These are phyloP conservation scores for Chrysopilus asiliformis DNA, from an alignment of 2,888 invertebrate species.

Conservation along the genomic window DNA sequence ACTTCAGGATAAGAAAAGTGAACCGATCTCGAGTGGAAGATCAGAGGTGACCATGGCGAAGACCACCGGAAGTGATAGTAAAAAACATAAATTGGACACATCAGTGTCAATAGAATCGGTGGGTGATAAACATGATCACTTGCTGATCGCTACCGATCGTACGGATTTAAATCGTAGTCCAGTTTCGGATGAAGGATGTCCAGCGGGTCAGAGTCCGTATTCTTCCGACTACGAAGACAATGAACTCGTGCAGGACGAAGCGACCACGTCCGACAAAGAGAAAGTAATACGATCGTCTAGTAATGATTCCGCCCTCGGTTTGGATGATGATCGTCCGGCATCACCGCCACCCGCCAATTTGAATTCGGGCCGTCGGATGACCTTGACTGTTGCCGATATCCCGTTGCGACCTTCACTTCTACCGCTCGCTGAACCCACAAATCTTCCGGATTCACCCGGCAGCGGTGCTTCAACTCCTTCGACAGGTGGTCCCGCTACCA, in stretches of 20 bases:
- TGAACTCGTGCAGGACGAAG: conserved; percentile 12
- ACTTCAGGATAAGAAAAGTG: conserved; percentile 15
- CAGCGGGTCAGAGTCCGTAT: conserved; percentile 27
- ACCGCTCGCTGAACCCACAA: conserved; percentile 33
- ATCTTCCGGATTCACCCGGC: conserved; percentile 28
- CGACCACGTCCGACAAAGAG: conserved; percentile 17
- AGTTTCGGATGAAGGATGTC: conserved; percentile 32
- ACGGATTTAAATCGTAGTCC: conserved; percentile 16
- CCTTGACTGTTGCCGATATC: conserved; percentile 33
- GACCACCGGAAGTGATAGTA: neutral
- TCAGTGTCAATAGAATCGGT: neutral
- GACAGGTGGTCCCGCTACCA: neutral
- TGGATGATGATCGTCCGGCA: conserved; percentile 26
- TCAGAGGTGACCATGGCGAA: neutral
- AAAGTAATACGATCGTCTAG: conserved; percentile 33
- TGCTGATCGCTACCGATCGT: neutral
- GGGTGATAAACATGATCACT: neutral
- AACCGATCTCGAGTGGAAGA: conserved; percentile 10
- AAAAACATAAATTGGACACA: neutral
- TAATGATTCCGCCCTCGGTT: conserved; percentile 32
- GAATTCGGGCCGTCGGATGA: conserved; percentile 26
- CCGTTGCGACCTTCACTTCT: conserved; percentile 31
- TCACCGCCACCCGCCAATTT: conserved; percentile 9
- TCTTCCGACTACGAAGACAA: conserved; percentile 25
- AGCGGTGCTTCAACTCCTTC: neutral